Conservation (phyloP, 2,888 invertebrate genomes). For the Drosophila suboccidentalis region DNA sequence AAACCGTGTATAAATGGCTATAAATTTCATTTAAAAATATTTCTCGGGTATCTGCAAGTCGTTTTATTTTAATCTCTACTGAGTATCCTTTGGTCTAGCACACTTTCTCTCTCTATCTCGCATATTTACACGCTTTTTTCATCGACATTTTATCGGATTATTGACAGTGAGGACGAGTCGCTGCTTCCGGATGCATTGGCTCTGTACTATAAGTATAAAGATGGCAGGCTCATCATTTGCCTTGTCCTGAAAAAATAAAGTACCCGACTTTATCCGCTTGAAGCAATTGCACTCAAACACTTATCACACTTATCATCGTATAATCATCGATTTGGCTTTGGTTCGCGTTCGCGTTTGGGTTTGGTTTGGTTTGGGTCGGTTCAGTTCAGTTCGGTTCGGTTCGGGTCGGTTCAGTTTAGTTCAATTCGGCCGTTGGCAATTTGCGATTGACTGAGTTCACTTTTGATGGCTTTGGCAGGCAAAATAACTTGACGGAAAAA, state of each 20-base stretch:
- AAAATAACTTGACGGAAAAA: conserved; percentile 22
- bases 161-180: conserved; percentile 53
- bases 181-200: conserved; percentile 25
- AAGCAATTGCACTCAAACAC: conserved; percentile 57
- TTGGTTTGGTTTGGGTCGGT: not conserved
- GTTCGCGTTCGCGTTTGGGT: conserved; percentile 6
- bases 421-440: conserved; percentile 34
- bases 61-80: not conserved
- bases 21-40: too few species aligned
- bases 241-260: not conserved
- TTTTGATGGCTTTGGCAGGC: conserved; percentile 23
- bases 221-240: conserved; percentile 24
- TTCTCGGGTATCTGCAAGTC: too few species aligned
- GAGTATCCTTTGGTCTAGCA: conserved; percentile 1
- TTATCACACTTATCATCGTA: conserved; percentile 44
- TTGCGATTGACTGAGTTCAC: conserved; percentile 55
- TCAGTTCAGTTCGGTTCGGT: not conserved
- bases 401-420: not conserved
- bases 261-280: conserved; percentile 8
- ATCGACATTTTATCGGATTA: conserved; percentile 69
- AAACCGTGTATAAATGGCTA: too few species aligned
- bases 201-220: not conserved
- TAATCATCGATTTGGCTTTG: conserved; percentile 23
- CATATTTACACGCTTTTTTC: conserved; percentile 11
- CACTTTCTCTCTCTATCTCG: not conserved